phyloP scores from a whole-genome alignment of 2,888 invertebrate species.

The Ceramica pisi region DNA sequence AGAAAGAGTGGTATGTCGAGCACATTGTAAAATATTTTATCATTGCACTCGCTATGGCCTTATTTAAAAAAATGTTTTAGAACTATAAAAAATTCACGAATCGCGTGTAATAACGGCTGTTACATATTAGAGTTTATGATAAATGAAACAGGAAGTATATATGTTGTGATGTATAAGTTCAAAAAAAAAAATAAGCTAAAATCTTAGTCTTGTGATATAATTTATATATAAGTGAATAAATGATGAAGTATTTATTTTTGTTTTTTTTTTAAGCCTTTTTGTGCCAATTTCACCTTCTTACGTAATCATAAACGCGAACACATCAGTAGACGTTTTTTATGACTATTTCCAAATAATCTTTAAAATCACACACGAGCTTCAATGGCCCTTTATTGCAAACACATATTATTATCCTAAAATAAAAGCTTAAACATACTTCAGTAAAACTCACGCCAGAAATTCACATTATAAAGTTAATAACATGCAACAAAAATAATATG shows the following conservation, averaged over 20 bases:
- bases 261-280: constrained; percentile 56
- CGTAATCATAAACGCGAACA: background rate
- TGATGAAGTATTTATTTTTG: constrained; percentile 85
- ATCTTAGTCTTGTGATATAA: constrained; percentile 90
- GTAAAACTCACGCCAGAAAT: background rate
- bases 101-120: constrained; percentile 84
- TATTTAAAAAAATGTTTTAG: constrained; percentile 81
- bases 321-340: too few relatives aligned
- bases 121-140: constrained; percentile 85
- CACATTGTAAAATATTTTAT: constrained; percentile 72
- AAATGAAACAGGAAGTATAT: constrained; percentile 82
- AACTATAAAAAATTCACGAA: constrained; percentile 72
- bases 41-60: constrained; percentile 84
- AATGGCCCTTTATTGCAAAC: background rate
- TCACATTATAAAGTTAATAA: too few relatives aligned
- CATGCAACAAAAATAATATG: too few relatives aligned
- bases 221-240: constrained; percentile 90
- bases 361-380: background rate
- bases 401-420: background rate
- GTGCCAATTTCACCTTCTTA: background rate
- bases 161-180: constrained; percentile 90
- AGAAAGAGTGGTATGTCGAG: constrained; percentile 67
- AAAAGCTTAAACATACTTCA: background rate
- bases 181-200: constrained; percentile 84
- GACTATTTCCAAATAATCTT: too few relatives aligned